phyloP scores from a whole-genome alignment of 30 jellyfish, hydroid and myxozoan genomes.

The Pseudorhiza aurosa region DNA sequence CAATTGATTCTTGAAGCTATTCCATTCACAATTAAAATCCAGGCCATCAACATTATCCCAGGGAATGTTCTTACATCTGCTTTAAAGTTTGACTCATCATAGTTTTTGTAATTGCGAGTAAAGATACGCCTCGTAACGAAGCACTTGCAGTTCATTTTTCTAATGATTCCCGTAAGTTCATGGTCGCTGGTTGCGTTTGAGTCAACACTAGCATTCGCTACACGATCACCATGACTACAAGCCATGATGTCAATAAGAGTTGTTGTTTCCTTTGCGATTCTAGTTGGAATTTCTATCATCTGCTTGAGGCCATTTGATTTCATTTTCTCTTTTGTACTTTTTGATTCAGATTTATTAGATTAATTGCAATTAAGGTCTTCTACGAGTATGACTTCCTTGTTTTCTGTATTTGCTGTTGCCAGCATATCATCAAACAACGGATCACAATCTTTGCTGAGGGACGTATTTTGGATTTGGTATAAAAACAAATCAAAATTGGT shows the following conservation, averaged over 20 bases:
- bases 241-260: conserved; percentile 32
- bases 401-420: conserved; percentile 30
- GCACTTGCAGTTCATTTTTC: conserved; percentile 12
- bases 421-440: conserved; percentile 24
- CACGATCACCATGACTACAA: conserved; percentile 26
- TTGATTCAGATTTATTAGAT: conserved; percentile 13
- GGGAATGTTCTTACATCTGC: too few species aligned
- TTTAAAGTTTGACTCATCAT: conserved; percentile 17
- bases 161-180: conserved; percentile 13
- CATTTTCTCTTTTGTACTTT: conserved; percentile 18
- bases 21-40: conserved; percentile 32
- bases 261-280: conserved; percentile 18
- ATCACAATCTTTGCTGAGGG: conserved; percentile 11
- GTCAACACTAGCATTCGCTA: conserved; percentile 13
- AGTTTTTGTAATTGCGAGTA: conserved; percentile 28
- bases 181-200: conserved; percentile 38
- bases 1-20: conserved; percentile 17
- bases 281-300: conserved; percentile 25
- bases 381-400: conserved; percentile 35
- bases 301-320: conserved; percentile 21
- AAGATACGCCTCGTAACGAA: conserved; percentile 37
- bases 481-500: too few species aligned
- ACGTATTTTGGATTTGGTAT: too few species aligned
- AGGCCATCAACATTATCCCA: conserved; percentile 16
- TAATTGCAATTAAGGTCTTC: conserved; percentile 7